Base-by-base conservation (phyloP, 2,888 invertebrate species). In the Orthosia gracilis region DNA sequence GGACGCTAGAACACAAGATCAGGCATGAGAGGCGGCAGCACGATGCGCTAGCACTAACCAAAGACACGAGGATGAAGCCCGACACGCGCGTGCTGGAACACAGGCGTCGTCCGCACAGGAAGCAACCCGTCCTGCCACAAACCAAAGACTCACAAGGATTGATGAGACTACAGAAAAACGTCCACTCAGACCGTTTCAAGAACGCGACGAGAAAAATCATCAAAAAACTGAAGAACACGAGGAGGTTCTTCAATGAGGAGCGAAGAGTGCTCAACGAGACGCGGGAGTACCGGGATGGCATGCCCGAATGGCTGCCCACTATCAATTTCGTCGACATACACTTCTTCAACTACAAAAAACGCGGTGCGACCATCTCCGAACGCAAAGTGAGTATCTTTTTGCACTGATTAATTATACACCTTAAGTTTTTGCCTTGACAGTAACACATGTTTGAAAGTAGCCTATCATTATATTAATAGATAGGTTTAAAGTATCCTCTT, bases 241-340 rank as follows among this genome's bases (percentile, higher is more conserved):
- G 92, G 76, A 88, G 94, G 63, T 93, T 91, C 83, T 95, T 95
- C 81, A 93, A 91, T 62, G 92, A 94, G 23, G 92, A 94, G 67
- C 86, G 91, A 71, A 90, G 87, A 80, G 87, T 91, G 26, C 85
- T 96, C 26, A 94, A 92, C 69, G 94, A 95, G 73, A 92, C 93
- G 18, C 91, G 88, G 59, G 93, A 93, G 69, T 94, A 94, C 85
- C 91, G 94, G 69, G 92, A 94, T 63, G 95, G 95, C 12, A 95
- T 94, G 93, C 94, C 95, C 2, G 87, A 79, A 66, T 96, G 96
- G 96, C 83, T 96, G 76, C 96, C 96, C 15, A 91, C 94, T 26
- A 94, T 94, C 69, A 96, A 94, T 87, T 96, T 96, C 79, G 94
- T 95, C 67, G 93, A 93, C 61, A 94, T 96, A 63, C 94, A 95